Percentiles rank a stretch among this genome's conserved stretches.
phyloP scores from a whole-genome alignment of 1,140 invertebrate species.

The Hylyphantes graminicola region DNA sequence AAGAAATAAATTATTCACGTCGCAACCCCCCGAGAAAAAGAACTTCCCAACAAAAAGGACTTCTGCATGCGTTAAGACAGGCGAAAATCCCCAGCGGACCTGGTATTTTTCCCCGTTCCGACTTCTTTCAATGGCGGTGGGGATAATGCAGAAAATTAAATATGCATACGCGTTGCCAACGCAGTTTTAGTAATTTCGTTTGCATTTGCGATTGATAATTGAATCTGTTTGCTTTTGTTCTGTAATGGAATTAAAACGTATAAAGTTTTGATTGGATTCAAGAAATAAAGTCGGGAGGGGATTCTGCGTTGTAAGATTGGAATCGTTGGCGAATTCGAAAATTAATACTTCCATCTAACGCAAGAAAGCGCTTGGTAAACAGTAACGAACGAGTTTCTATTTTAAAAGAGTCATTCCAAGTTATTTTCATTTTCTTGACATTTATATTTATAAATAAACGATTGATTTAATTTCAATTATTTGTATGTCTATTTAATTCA shows the following conservation, averaged over 20 bases:
- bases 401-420: neutral
- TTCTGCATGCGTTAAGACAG: constrained; percentile 51
- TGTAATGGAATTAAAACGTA: constrained; percentile 57
- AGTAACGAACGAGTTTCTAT: neutral
- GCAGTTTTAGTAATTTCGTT: constrained; percentile 50
- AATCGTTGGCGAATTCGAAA: neutral
- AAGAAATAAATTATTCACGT: constrained; percentile 58
- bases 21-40: constrained; percentile 9
- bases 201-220: constrained; percentile 54
- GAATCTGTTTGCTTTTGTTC: constrained; percentile 58
- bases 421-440: no score
- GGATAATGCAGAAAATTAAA: constrained; percentile 59
- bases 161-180: constrained; percentile 38
- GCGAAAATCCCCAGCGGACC: constrained; percentile 30
- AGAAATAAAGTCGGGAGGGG: no score
- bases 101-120: constrained; percentile 28
- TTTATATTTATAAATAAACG: no score
- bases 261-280: constrained; percentile 58
- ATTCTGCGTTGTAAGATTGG: no score
- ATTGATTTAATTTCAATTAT: no score
- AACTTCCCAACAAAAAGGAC: constrained; percentile 47
- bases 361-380: neutral
- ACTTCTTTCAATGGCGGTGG: constrained; percentile 19
- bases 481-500: no score
- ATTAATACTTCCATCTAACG: constrained; percentile 6